Evolutionary conservation across 2,113 vertebrate genomes (phyloP), one percentile per base, ranked within the genome.

Genomic region (Antennarius striatus): DNA sequence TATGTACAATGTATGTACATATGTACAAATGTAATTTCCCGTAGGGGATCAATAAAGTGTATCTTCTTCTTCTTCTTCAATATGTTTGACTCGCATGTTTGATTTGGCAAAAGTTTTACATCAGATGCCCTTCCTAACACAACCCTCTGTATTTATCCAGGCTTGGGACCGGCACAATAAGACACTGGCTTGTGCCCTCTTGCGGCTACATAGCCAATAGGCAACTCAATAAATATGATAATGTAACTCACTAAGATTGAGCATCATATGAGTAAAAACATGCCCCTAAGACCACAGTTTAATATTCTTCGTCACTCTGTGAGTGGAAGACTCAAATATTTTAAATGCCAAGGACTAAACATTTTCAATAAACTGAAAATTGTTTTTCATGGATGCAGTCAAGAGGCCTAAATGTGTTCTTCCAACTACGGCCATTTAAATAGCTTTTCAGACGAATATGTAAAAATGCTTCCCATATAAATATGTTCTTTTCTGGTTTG

Each of bases 401-500:
- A 13, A 9, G 14, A 63, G 62, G 51, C 55, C 78, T 61, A 63
- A 43, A 68, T 46, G 57, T 53, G 63, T 59, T 75, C 65, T 71
- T 72, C 69, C 72, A 45, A 36, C 56, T 52, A 17, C 51, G 51
- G 28, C 52, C 49, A 48, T 76, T 75, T 63, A 63, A 78, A 81
- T 58, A 54, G 54, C 56, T 77, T 81, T 72, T 69, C 53, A 67
- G 22, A 82, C 48, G 48, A 81, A 81, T 52, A 32, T 67, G 63
- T 45, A 73, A 63, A 82, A 75, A 79, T 29, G 47, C 56, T 69
- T 76, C 60, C 68, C 6, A 0, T 65, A 56, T 80, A 73, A 85
- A 67, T 65, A 56, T 75, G 81, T 77, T 75, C 66, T 75, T 82
- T 80, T 79, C 63, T 61, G 81, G 70, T 76, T 80, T 86, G 86